phyloP scores from a whole-genome alignment of 2,113 vertebrate genomes.

The Fregetta grallaria region DNA sequence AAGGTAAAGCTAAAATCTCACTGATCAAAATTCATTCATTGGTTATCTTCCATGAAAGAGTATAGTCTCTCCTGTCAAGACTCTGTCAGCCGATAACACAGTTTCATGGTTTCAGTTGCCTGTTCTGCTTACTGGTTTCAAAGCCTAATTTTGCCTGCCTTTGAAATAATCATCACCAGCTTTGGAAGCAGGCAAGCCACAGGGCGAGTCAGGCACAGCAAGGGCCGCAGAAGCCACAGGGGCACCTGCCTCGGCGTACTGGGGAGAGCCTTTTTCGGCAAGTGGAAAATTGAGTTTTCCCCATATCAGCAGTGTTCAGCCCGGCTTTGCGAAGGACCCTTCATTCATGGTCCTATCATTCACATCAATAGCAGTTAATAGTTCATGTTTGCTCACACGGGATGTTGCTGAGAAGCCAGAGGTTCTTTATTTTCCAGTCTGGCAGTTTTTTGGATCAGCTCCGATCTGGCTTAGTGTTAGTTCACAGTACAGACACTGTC shows the following conservation, averaged over 20 bases:
- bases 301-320: fast-evolving
- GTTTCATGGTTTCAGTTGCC: background rate
- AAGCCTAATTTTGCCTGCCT: background rate
- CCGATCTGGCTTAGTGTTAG: background rate
- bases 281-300: background rate
- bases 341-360: background rate
- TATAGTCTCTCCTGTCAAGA: background rate
- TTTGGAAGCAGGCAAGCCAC: background rate
- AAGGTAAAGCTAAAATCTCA: background rate
- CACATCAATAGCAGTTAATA: background rate
- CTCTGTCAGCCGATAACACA: background rate
- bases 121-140: background rate
- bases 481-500: background rate
- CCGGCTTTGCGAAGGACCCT: background rate
- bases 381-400: background rate
- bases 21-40: background rate
- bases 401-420: background rate
- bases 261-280: background rate
- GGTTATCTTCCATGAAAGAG: background rate
- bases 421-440: background rate
- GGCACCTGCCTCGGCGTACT: background rate
- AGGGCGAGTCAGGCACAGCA: background rate
- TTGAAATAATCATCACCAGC: background rate
- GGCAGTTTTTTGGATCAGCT: background rate
- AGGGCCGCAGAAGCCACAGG: background rate